Base-by-base conservation (phyloP, 2,888 invertebrate genomes). In the Volucella inflata region DNA sequence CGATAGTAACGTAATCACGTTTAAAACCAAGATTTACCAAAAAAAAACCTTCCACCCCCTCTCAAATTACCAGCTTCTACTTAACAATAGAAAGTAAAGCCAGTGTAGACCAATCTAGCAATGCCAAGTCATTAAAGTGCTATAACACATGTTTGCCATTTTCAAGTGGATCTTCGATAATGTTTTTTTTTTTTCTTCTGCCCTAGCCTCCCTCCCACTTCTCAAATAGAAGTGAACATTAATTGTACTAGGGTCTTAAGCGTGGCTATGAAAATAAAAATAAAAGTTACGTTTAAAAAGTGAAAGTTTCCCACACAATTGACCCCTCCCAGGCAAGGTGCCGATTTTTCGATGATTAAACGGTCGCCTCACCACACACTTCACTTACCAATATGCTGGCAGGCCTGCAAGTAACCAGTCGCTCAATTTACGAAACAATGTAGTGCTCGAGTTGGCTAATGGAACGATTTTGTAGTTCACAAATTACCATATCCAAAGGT, bases 251-350 rank as follows among this genome's bases (percentile, higher is more conserved):
- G 50, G 38, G 46, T 48, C n/a, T 53, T 40, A 62, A 55, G 38
- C 42, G 77, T 21, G 53, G 55, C 38, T 40, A 62, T 62, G 38
- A 53, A 62, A 78, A 48, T 46, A 12, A 48, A 51, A 53, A 30
- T 6, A n/a, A n/a, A n/a, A 30, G 30, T 30, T 30, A 30, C 30
- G 30, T 30, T 38, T 36, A 55, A 14, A 38, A 70, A 78, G 78
- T 78, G 78, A 78, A 78, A 78, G 78, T 78, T 78, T 71, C 50
- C 57, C 78, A 71, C 55, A 64, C 55, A 57, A 8, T 21, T 77
- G 70, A 78, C 64, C 50, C 59, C 64, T 71, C 64, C 64, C 62
- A 62, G n/a, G 36, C 62, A 42, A 11, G 55, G 4, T 16, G 36
- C 36, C 16, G 38, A 21, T 17, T 67, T 68, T 51, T 51, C 62